Conservation (phyloP, 2,113 vertebrate genomes). For the Vireo altiloquus region DNA sequence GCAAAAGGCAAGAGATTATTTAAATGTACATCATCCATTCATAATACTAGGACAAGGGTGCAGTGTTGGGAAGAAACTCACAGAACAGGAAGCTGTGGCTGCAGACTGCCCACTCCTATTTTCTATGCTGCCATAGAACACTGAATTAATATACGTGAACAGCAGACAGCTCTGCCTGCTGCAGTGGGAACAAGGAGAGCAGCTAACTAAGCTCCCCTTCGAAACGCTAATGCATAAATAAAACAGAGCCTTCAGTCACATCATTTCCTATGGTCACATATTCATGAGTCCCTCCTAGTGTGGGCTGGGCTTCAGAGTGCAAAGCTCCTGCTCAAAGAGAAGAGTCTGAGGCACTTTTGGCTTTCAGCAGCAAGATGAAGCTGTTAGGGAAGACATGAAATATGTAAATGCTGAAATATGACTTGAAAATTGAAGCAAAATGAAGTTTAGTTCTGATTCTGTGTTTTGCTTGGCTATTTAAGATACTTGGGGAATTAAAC, state of each 20-base stretch:
- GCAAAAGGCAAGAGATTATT: no score
- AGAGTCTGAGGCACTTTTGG: background rate
- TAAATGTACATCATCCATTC: no score
- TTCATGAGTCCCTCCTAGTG: background rate
- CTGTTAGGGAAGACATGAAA: background rate
- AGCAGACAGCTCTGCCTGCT: background rate
- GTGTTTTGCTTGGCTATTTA: constrained; percentile 38
- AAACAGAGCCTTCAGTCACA: background rate
- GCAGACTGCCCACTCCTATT: no score
- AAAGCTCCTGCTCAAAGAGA: background rate
- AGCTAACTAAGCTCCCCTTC: background rate
- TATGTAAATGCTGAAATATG: background rate
- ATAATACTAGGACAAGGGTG: no score
- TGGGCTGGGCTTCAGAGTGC: background rate
- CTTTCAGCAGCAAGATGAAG: background rate
- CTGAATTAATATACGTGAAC: no score
- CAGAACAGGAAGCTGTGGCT: no score
- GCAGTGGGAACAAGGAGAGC: background rate
- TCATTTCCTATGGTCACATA: background rate
- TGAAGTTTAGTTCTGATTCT: constrained; percentile 28
- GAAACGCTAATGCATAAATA: background rate
- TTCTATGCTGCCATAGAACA: no score
- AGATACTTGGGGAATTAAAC: no score
- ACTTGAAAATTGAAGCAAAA: constrained; percentile 31
- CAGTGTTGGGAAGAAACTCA: no score